Percentiles rank a stretch among this genome's conserved stretches.
Conservation (phyloP, 2,888 invertebrate species). For the Chouioia cunea region DNA sequence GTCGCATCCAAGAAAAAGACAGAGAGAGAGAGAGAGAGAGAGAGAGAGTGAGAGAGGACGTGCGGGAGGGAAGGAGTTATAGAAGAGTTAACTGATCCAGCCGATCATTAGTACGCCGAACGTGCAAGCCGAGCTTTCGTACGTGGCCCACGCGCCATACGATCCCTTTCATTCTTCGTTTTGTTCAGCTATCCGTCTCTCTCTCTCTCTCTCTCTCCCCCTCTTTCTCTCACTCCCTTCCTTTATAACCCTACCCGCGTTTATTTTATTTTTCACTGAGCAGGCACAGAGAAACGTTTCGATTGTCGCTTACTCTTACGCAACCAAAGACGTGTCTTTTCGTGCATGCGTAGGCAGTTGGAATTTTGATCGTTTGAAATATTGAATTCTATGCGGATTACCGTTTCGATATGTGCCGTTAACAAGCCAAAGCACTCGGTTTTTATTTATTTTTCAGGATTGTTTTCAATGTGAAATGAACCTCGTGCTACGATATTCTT, state of each 20-base stretch:
- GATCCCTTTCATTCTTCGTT: too few relatives aligned
- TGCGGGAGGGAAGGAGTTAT: too few relatives aligned
- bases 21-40: too few relatives aligned
- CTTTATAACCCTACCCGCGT: slow-evolving; percentile 13
- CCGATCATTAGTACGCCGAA: slow-evolving; percentile 57
- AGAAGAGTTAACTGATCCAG: slow-evolving; percentile 38
- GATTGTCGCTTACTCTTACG: slow-evolving; percentile 6
- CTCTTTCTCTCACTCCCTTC: background rate
- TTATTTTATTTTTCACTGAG: slow-evolving; percentile 29
- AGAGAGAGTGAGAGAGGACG: too few relatives aligned
- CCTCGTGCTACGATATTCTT: too few relatives aligned
- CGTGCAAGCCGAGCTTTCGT: slow-evolving; percentile 48
- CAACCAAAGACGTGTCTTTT: slow-evolving; percentile 22
- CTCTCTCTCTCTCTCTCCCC: slow-evolving; percentile 19
- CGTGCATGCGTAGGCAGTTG: background rate
- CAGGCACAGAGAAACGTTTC: background rate
- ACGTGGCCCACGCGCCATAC: slow-evolving; percentile 56
- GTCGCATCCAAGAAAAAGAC: slow-evolving; percentile 55
- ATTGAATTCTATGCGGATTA: slow-evolving; percentile 31
- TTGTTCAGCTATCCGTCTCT: slow-evolving; percentile 47
- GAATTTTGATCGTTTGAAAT: slow-evolving; percentile 37
- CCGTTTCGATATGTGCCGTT: slow-evolving; percentile 9
- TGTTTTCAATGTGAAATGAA: slow-evolving; percentile 7
- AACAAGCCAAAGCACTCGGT: background rate
- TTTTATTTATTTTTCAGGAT: slow-evolving; percentile 2